These are phyloP conservation scores for Alca torda DNA, from an alignment of 2,797 vertebrate genomes.

Conservation along the genomic window DNA sequence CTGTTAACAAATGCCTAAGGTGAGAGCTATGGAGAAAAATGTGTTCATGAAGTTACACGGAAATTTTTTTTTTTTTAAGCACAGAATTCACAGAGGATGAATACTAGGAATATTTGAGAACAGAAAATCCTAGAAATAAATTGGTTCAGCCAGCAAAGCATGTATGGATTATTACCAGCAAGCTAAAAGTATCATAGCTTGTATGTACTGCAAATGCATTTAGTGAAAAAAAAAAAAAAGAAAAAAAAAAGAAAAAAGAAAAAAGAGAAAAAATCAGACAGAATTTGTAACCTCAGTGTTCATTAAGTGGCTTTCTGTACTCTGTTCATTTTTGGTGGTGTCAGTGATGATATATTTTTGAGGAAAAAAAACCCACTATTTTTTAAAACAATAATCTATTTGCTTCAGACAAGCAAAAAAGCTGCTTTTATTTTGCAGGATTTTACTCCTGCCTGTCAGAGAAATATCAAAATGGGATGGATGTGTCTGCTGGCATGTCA, in stretches of 20 bases:
- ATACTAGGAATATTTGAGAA: background rate
- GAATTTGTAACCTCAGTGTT: background rate
- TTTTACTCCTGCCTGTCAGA: background rate
- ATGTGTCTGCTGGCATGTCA: background rate
- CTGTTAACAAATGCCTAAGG: background rate
- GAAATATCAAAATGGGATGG: background rate
- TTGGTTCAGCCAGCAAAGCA: background rate
- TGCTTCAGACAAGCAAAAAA: rapidly evolving
- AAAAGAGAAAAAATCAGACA: background rate
- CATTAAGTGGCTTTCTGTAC: background rate
- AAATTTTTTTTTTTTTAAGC: background rate
- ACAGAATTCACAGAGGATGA: background rate
- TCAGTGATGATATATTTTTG: background rate
- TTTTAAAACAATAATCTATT: background rate
- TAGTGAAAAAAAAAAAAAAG: rapidly evolving
- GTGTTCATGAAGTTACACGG: background rate
- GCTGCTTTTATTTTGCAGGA: background rate
- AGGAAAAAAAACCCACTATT: rapidly evolving
- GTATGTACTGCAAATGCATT: background rate
- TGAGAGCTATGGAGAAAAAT: background rate
- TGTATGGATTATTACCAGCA: background rate
- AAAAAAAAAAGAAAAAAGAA: no score
- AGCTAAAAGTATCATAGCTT: background rate
- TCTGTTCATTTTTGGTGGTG: background rate
- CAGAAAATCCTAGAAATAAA: background rate